phyloP scores from a whole-genome alignment of 2,797 vertebrate species.

The Microctenopoma steveboyesi region DNA sequence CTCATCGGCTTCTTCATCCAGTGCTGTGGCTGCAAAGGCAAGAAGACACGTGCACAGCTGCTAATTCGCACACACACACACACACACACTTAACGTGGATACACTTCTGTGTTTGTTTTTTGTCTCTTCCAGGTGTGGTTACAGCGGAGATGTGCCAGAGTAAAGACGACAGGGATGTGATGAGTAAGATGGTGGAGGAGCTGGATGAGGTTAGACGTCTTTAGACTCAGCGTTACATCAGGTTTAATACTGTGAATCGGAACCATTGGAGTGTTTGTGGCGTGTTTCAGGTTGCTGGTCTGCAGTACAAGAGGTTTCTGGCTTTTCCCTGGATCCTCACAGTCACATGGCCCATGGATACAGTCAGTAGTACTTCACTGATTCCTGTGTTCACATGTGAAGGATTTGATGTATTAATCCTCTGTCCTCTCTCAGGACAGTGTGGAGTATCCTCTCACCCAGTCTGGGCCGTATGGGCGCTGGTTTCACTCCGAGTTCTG shows the following conservation, averaged over 20 bases:
- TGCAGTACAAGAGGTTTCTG: slow-evolving; percentile 94
- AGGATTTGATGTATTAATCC: too few species aligned
- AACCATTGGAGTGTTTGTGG: background rate
- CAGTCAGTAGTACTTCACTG: slow-evolving; percentile 74
- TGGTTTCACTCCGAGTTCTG: slow-evolving; percentile 92
- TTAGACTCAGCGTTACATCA: background rate
- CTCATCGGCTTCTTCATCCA: slow-evolving; percentile 97
- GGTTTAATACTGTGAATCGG: background rate
- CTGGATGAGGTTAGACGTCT: slow-evolving; percentile 86
- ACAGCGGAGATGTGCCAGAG: slow-evolving; percentile 94
- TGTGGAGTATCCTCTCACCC: slow-evolving; percentile 89
- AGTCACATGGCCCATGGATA: slow-evolving; percentile 92
- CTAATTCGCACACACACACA: background rate
- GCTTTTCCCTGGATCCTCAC: slow-evolving; percentile 96
- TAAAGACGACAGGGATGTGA: slow-evolving; percentile 84
- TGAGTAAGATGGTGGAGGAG: slow-evolving; percentile 91
- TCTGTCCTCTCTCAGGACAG: slow-evolving; percentile 77
- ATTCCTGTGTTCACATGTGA: background rate
- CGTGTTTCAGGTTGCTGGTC: slow-evolving; percentile 83
- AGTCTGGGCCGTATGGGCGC: slow-evolving; percentile 88
- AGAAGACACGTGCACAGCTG: slow-evolving; percentile 28
- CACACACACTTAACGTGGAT: background rate
- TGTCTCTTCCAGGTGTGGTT: slow-evolving; percentile 85
- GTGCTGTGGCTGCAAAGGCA: slow-evolving; percentile 94
- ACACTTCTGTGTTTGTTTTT: background rate